A percentile compares a stretch with the other conserved stretches of the same genome.
Conservation (phyloP, 2,888 invertebrate genomes). For the Eulithis testata region DNA sequence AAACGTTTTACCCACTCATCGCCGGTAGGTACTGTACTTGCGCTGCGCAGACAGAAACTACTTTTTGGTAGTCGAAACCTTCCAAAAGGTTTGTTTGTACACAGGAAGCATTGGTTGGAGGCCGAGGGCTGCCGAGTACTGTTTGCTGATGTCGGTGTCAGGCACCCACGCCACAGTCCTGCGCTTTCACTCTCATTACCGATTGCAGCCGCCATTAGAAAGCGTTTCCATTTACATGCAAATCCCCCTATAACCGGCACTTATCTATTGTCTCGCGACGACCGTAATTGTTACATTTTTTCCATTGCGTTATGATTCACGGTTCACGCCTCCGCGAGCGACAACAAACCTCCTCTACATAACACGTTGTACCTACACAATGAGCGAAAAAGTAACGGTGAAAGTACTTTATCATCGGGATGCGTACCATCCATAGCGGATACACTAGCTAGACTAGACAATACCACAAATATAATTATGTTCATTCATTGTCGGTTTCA, state of each 20-base stretch:
- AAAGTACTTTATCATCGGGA: conserved; percentile 32
- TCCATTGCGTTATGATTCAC: conserved; percentile 36
- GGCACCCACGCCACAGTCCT: conserved; percentile 46
- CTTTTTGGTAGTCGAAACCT: too few species aligned
- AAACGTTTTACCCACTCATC: too few species aligned
- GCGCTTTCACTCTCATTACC: conserved; percentile 71
- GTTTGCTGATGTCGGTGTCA: conserved; percentile 31
- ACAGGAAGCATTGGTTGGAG: too few species aligned
- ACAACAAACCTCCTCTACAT: conserved; percentile 23
- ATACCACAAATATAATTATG: conserved; percentile 15
- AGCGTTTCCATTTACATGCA: conserved; percentile 72
- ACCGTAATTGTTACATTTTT: conserved; percentile 57
- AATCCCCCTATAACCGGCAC: conserved; percentile 57
- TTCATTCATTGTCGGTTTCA: conserved; percentile 13
- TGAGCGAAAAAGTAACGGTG: conserved; percentile 37
- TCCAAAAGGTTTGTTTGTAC: too few species aligned
- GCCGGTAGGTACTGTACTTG: too few species aligned
- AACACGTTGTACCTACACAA: conserved; percentile 22
- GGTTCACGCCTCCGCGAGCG: conserved; percentile 28
- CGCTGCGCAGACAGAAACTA: too few species aligned
- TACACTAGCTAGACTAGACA: conserved; percentile 9
- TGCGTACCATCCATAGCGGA: conserved; percentile 17
- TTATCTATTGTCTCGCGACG: conserved; percentile 50
- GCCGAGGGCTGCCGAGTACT: conserved; percentile 13
- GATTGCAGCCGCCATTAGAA: conserved; percentile 65